phyloP scores from a whole-genome alignment of 2,888 invertebrate genomes.

The Erebia epiphron region DNA sequence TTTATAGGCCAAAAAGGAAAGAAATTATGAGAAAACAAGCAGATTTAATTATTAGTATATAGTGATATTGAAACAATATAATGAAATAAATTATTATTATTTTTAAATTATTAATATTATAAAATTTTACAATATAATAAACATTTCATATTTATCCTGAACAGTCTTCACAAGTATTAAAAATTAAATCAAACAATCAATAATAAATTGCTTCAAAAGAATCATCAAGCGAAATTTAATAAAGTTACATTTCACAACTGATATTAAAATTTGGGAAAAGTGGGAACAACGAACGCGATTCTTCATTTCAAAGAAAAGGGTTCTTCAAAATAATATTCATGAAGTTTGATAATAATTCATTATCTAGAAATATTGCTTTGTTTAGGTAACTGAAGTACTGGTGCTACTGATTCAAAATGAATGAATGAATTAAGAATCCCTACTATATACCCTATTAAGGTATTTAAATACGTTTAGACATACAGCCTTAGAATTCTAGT shows the following conservation, averaged over 20 bases:
- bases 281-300: slow-evolving; percentile 13
- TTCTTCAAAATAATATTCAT: not conserved
- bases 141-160: slow-evolving; percentile 28
- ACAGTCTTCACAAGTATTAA: slow-evolving; percentile 29
- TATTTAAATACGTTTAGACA: too few relatives aligned
- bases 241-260: slow-evolving; percentile 33
- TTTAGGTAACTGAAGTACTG: too few relatives aligned
- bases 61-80: not conserved
- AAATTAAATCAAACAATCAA: slow-evolving; percentile 36
- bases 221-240: slow-evolving; percentile 35
- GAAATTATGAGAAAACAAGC: too few relatives aligned
- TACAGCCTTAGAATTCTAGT: too few relatives aligned
- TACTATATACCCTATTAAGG: too few relatives aligned
- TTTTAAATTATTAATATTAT: slow-evolving; percentile 21
- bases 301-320: not conserved
- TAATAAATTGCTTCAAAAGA: slow-evolving; percentile 35
- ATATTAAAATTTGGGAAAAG: slow-evolving; percentile 27
- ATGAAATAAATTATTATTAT: not conserved
- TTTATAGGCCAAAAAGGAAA: too few relatives aligned
- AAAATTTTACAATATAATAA: slow-evolving; percentile 27
- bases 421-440: too few relatives aligned
- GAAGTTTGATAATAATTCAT: too few relatives aligned
- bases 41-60: too few relatives aligned
- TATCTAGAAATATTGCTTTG: too few relatives aligned
- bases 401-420: too few relatives aligned